phyloP scores from a whole-genome alignment of 2,888 invertebrate species.

The Aspidiotus rigidus region DNA sequence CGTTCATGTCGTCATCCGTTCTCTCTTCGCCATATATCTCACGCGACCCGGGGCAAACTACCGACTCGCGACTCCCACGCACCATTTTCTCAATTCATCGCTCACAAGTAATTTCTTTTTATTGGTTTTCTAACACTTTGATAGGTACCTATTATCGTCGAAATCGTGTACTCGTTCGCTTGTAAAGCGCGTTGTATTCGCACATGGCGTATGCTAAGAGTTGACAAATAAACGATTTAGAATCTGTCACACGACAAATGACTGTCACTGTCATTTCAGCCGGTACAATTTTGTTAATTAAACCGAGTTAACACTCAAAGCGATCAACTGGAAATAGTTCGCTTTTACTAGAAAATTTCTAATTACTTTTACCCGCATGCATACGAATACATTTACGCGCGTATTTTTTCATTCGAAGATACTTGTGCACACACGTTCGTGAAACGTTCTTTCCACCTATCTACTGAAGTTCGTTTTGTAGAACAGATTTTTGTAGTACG shows the following conservation, averaged over 20 bases:
- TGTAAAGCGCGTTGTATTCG: too few species aligned
- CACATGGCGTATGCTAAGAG: too few species aligned
- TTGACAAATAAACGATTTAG: background rate
- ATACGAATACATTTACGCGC: background rate
- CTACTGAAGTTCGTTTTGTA: background rate
- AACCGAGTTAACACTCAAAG: slow-evolving; percentile 4
- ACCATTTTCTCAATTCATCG: too few species aligned
- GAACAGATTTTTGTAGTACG: background rate
- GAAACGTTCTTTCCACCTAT: background rate
- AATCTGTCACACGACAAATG: slow-evolving; percentile 2
- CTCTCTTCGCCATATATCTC: too few species aligned
- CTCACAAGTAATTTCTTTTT: too few species aligned
- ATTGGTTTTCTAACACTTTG: too few species aligned
- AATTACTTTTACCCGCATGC: slow-evolving; percentile 1
- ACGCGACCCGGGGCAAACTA: too few species aligned
- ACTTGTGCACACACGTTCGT: background rate
- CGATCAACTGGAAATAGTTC: slow-evolving; percentile 4
- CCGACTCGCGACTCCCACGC: too few species aligned
- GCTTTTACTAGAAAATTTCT: background rate
- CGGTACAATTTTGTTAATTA: background rate
- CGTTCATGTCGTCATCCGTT: too few species aligned
- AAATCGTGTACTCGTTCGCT: too few species aligned
- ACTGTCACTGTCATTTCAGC: background rate
- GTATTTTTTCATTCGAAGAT: background rate
- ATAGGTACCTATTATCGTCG: too few species aligned